Base-by-base conservation (phyloP, 2,797 vertebrate genomes). In the Semotilus atromaculatus region DNA sequence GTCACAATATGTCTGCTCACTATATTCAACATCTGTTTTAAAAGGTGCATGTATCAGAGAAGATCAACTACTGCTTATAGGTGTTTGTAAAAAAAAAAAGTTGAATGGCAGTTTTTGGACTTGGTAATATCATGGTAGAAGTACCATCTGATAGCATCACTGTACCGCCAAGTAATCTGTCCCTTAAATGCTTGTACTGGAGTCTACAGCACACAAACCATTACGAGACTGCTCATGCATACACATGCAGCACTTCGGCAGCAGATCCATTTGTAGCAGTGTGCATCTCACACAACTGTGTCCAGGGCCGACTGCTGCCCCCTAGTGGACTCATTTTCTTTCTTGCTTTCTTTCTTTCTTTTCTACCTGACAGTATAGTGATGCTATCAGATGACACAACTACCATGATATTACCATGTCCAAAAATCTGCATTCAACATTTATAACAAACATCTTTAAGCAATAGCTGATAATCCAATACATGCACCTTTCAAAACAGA, bases 281-380 rank as follows among this genome's bases (percentile, higher is more conserved):
- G 74, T 79, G 34, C 19, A 70, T 29, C 62, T 86, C 68, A 81
- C 43, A 73, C 8, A 70, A 64, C 34, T 58, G 36, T 67, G 38
- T 81, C 67, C 72, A n/a, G 31, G 64, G 78, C 72, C 29, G 70
- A 84, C 79, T 88, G 81, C 82, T 87, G 87, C 87, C 84, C 86
- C 71, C 87, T 88, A 64, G 83, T 86, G 87, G 87, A 40, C 1
- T 48, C 26, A 34, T 43, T 81, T 73, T 85, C 89, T 71, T 81
- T 89, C 90, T 90, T 60, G 36, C 40, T 18, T 73, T 85, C 82
- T 90, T 88, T 82, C 72, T 80, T 75, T 18, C 26, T 43, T 73
- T 48, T 16, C 14, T 5, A 48, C 14, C 45, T 5, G 14, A 48
- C 14, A 48, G 14, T 48, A 45, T 1, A 48, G 45, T 5, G 45